Percentiles rank a stretch among this genome's conserved stretches.
phyloP scores from a whole-genome alignment of 2,797 vertebrate species.

The Artibeus lituratus region DNA sequence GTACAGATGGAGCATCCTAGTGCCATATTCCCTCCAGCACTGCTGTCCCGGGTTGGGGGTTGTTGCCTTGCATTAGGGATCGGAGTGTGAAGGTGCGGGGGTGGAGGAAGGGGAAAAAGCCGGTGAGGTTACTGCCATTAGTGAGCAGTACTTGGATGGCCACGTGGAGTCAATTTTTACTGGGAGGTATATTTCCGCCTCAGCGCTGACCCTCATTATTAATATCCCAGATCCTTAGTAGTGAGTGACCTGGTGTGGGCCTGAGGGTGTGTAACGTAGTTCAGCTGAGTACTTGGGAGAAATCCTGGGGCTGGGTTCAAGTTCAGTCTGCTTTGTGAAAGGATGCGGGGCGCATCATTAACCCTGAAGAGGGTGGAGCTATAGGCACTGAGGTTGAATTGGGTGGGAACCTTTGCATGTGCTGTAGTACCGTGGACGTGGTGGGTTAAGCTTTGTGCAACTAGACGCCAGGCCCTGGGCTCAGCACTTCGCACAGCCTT shows the following conservation, averaged over 20 bases:
- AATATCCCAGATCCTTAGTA: background rate
- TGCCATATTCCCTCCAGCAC: rapidly evolving
- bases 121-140: rapidly evolving
- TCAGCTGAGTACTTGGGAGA: background rate
- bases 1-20: rapidly evolving
- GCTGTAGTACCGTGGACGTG: background rate
- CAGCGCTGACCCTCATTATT: background rate
- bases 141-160: no score
- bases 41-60: background rate
- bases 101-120: rapidly evolving
- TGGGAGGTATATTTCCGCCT: background rate
- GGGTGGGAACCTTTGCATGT: background rate
- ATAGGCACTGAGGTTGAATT: background rate
- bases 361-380: background rate
- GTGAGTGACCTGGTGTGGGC: background rate
- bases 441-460: background rate
- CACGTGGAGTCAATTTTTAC: rapidly evolving
- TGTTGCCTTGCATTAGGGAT: background rate
- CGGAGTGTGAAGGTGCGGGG: rapidly evolving
- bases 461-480: background rate
- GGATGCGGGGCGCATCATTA: no score
- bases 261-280: background rate
- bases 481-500: background rate
- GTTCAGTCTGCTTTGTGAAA: background rate
- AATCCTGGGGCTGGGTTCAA: background rate